Percentiles rank a stretch among this genome's conserved stretches.
Conservation (phyloP, 2,888 invertebrate genomes). For the Apodemia zela region DNA sequence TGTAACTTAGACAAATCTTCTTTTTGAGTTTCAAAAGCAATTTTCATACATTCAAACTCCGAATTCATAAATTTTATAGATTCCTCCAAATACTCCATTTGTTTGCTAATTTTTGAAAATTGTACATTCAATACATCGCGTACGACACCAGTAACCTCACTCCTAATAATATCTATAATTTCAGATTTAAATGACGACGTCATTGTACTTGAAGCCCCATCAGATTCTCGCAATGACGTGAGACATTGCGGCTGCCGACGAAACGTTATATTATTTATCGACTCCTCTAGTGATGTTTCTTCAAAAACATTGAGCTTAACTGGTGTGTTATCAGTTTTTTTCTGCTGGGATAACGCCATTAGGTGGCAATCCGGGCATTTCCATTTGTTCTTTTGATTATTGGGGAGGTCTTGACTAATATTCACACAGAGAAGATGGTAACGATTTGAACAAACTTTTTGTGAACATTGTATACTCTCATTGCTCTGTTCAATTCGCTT, state of each 20-base stretch:
- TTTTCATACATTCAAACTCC: neutral
- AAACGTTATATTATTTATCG: neutral
- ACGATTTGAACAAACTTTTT: neutral
- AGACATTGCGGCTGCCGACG: neutral
- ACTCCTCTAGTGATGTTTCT: neutral
- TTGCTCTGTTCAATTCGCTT: neutral
- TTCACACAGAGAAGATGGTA: neutral
- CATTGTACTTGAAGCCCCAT: neutral
- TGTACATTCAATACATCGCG: neutral
- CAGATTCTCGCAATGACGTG: neutral
- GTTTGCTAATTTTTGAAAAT: too few species aligned
- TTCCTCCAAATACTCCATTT: neutral
- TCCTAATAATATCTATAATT: neutral
- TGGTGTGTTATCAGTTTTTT: conserved; percentile 1
- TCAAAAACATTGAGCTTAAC: neutral
- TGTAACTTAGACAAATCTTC: neutral
- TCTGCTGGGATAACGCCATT: neutral
- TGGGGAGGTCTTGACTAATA: neutral
- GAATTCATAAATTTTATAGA: neutral
- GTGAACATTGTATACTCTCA: conserved; percentile 1
- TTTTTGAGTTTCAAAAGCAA: neutral
- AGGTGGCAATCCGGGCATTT: neutral
- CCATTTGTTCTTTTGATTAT: neutral
- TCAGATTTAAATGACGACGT: neutral
- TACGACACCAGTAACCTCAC: neutral